Conservation (phyloP, 2,888 invertebrate genomes). For the Iphiclides podalirius region DNA sequence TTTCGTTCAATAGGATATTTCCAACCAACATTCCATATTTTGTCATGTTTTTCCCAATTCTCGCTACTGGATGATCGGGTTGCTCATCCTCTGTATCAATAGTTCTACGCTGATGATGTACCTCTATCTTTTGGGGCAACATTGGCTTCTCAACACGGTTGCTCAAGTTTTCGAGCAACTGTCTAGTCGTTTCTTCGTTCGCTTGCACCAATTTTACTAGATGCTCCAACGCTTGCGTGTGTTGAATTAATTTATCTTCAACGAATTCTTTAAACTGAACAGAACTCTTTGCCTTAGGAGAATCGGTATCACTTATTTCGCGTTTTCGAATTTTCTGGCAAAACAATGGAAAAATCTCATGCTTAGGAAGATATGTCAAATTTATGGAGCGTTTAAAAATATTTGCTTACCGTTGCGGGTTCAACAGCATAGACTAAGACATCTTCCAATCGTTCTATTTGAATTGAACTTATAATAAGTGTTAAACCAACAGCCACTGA, state of each 20-base stretch:
- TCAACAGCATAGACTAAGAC: slow-evolving; percentile 36
- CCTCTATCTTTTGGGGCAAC: slow-evolving; percentile 48
- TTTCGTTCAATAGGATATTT: slow-evolving; percentile 41
- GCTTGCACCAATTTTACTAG: slow-evolving; percentile 40
- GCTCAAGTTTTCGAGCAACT: slow-evolving; percentile 44
- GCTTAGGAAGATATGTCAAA: slow-evolving; percentile 18
- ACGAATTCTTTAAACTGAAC: slow-evolving; percentile 39
- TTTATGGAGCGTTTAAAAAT: slow-evolving; percentile 3
- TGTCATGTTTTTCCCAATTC: slow-evolving; percentile 46
- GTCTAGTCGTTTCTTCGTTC: slow-evolving; percentile 42
- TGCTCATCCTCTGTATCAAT: slow-evolving; percentile 29
- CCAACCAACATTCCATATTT: slow-evolving; percentile 49
- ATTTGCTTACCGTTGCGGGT: slow-evolving; percentile 36
- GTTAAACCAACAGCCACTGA: slow-evolving; percentile 30
- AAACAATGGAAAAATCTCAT: slow-evolving; percentile 35
- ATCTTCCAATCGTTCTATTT: slow-evolving; percentile 37
- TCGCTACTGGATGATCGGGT: slow-evolving; percentile 40
- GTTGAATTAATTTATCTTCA: slow-evolving; percentile 51
- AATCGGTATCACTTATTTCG: slow-evolving; percentile 28
- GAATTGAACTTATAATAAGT: slow-evolving; percentile 31
- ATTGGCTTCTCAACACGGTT: slow-evolving; percentile 39
- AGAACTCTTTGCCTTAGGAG: slow-evolving; percentile 22
- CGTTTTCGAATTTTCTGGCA: slow-evolving; percentile 46
- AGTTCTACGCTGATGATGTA: slow-evolving; percentile 34
- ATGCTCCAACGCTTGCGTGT: slow-evolving; percentile 52